Evolutionary conservation across 2,113 vertebrate species (phyloP).

Genomic region (Nycticebus coucang): DNA sequence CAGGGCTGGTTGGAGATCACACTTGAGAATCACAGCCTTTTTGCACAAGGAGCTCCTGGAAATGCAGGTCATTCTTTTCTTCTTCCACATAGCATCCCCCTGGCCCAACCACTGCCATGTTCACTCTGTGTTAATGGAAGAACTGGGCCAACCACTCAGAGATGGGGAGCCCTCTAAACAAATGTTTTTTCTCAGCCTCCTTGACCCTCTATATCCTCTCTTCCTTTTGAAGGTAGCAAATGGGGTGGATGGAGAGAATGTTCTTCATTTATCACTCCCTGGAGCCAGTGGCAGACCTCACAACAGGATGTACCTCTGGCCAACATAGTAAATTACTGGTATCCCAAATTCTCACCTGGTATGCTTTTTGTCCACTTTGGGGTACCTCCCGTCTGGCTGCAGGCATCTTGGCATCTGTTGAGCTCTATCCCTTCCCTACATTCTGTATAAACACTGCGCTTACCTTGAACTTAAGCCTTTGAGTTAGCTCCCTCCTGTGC

Average conservation of each 20-base stretch:
- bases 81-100: background rate
- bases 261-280: background rate
- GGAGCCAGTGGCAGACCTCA: background rate
- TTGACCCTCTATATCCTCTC: background rate
- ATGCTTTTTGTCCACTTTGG: background rate
- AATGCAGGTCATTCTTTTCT: background rate
- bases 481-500: background rate
- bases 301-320: background rate
- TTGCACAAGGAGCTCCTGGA: background rate
- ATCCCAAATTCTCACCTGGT: background rate
- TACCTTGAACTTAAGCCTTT: background rate
- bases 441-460: background rate
- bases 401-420: background rate
- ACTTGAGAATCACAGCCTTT: background rate
- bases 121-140: background rate
- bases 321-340: background rate
- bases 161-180: background rate
- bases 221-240: conserved; percentile 12
- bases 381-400: background rate
- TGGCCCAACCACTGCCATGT: background rate
- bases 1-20: background rate
- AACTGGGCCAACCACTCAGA: background rate
- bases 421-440: background rate
- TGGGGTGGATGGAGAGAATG: background rate
- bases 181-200: background rate